phyloP scores from a whole-genome alignment of 2,797 vertebrate genomes.

The Brachyrhaphis roseni region DNA sequence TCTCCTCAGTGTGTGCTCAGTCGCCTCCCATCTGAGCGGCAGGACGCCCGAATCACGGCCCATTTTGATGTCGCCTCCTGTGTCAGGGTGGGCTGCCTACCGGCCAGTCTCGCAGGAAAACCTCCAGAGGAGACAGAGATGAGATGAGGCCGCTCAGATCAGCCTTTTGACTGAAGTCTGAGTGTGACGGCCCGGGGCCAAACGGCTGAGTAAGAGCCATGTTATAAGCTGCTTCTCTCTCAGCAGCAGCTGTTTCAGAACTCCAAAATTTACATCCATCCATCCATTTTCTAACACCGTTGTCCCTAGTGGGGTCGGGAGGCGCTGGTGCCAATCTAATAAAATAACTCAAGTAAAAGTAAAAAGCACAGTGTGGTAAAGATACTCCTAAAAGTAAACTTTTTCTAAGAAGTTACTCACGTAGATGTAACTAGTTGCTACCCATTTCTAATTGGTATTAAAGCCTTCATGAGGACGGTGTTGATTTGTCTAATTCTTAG shows the following conservation, averaged over 20 bases:
- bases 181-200: conserved; percentile 61
- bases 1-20: conserved; percentile 50
- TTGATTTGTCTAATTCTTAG: conserved; percentile 2
- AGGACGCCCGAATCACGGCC: conserved; percentile 39
- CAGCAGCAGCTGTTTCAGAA: conserved; percentile 28
- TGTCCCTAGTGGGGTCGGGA: no score
- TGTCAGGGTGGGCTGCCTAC: conserved; percentile 23
- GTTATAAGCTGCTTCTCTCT: conserved; percentile 45
- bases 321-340: no score
- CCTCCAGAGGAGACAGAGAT: conserved; percentile 41
- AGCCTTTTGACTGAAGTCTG: conserved; percentile 6
- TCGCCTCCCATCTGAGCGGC: conserved; percentile 46
- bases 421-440: no score
- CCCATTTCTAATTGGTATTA: not conserved
- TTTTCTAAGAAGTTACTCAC: no score
- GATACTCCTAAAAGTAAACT: no score
- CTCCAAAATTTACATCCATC: conserved; percentile 35
- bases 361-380: no score
- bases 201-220: conserved; percentile 61
- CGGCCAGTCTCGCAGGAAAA: conserved; percentile 40
- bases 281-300: no score
- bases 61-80: conserved; percentile 45
- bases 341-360: no score
- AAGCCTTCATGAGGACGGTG: not conserved
- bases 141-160: conserved; percentile 46